Evolutionary conservation across 2,888 invertebrate genomes (phyloP).

Genomic region (Leucoptera coffeella): DNA sequence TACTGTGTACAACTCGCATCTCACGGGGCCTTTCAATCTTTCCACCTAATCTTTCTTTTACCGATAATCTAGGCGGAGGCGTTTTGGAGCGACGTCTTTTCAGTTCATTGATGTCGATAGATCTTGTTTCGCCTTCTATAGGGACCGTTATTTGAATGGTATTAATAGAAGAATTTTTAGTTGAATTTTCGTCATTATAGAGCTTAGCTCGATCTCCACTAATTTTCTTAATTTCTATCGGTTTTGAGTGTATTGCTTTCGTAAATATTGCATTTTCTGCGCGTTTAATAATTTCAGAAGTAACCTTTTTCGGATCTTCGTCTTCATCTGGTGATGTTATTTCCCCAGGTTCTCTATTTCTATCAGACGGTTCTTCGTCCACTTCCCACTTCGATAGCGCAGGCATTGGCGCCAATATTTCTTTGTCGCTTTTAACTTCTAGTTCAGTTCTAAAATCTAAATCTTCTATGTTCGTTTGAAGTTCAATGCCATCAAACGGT

Average conservation of each 20-base stretch:
- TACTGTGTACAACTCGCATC: constrained; percentile 45
- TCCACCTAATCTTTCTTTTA: constrained; percentile 74
- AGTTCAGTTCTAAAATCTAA: constrained; percentile 47
- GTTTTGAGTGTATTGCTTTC: constrained; percentile 76
- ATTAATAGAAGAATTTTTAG: constrained; percentile 29
- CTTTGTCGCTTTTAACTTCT: constrained; percentile 29
- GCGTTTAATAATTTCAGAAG: constrained; percentile 81
- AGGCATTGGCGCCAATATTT: constrained; percentile 67
- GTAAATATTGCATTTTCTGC: constrained; percentile 91
- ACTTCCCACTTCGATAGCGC: constrained; percentile 88
- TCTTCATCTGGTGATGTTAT: constrained; percentile 37
- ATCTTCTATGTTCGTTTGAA: constrained; percentile 52
- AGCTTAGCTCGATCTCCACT: constrained; percentile 63
- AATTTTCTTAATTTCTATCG: constrained; percentile 70
- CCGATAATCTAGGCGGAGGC: constrained; percentile 62
- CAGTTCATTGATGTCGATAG: constrained; percentile 40
- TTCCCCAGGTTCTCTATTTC: constrained; percentile 38
- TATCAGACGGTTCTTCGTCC: constrained; percentile 49
- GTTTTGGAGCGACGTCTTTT: constrained; percentile 34
- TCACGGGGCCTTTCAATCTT: constrained; percentile 60
- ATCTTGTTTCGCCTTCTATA: constrained; percentile 25
- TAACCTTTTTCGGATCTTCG: constrained; percentile 62
- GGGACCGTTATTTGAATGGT: constrained; percentile 54
- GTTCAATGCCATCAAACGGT: constrained; percentile 51
- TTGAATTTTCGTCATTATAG: constrained; percentile 45